Evolutionary conservation across 2,113 vertebrate genomes (phyloP), one percentile per base, ranked within the genome.

Genomic region (Buteo buteo): DNA sequence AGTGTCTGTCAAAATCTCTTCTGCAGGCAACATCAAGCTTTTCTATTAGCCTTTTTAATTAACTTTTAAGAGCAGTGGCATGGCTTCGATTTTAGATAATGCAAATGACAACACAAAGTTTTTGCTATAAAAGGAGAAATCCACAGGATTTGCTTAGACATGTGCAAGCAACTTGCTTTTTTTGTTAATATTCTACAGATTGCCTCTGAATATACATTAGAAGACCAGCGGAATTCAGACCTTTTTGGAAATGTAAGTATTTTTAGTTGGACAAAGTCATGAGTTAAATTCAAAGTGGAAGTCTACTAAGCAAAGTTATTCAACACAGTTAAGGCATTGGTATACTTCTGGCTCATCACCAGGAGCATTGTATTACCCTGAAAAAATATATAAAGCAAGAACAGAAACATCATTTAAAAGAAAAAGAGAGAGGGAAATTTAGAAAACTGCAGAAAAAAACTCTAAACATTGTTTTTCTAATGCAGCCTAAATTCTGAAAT

Each of bases 1-100:
- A 93, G 98, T 99, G 99, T 99, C 99, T 96, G 97, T 99, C 99
- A 99, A 99, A 98, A 94, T 82, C 95, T 97, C 98, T 98, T 98
- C 97, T 98, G 98, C 98, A 98, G 98, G 97, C 98, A 98, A 98
- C 98, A 98, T 98, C 98, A 98, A 97, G 97, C 98, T 96, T 96
- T 96, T 89, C 80, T 92, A 54, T 71, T 69, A 83, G 91, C 94
- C 80, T 88, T 97, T 97, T 98, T 98, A 96, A 98, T 98, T 98
- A 97, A 94, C 94, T 97, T 97, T 94, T 88, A 72, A 86, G 85
- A 94, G 91, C 90, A 86, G 76, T 45, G 44, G 59, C 67, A 55
- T 81, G 86, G 86, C 61, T 95, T 83, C 88, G 26, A 95, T 42
- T 97, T 96, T 94, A 90, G 89, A 94, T 89, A 88, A 84, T 92